phyloP scores from a whole-genome alignment of 2,888 invertebrate genomes.

The Ptilodon capucinus region DNA sequence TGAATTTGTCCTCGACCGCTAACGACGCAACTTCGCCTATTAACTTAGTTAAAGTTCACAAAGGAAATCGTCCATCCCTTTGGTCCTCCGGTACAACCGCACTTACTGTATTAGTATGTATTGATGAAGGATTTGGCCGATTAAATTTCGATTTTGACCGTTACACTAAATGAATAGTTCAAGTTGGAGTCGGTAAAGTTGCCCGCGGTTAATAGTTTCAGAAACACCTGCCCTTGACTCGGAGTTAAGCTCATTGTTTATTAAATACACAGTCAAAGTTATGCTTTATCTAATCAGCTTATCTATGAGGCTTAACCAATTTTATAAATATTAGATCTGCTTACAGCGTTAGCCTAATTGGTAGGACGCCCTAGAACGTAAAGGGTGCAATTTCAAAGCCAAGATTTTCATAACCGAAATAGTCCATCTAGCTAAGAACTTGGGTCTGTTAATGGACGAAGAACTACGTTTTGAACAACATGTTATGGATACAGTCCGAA shows the following conservation, averaged over 20 bases:
- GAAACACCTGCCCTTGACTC: neutral
- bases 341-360: too few relatives aligned
- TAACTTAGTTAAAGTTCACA: constrained; percentile 36
- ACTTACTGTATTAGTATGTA: constrained; percentile 31
- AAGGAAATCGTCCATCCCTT: constrained; percentile 29
- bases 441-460: too few relatives aligned
- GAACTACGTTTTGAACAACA: too few relatives aligned
- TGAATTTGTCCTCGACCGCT: constrained; percentile 30
- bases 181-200: neutral
- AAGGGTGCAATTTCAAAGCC: too few relatives aligned
- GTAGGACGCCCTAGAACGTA: too few relatives aligned
- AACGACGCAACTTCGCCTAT: constrained; percentile 30
- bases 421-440: too few relatives aligned
- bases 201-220: neutral
- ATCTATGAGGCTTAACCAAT: too few relatives aligned
- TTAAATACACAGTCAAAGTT: neutral
- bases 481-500: too few relatives aligned
- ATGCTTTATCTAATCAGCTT: neutral
- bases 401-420: too few relatives aligned
- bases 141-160: constrained; percentile 27
- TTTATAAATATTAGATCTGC: too few relatives aligned
- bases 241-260: neutral
- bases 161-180: constrained; percentile 13
- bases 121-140: constrained; percentile 26
- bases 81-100: constrained; percentile 21